Base-by-base conservation (phyloP, 2,797 vertebrate genomes). In the Botia kubotai region DNA sequence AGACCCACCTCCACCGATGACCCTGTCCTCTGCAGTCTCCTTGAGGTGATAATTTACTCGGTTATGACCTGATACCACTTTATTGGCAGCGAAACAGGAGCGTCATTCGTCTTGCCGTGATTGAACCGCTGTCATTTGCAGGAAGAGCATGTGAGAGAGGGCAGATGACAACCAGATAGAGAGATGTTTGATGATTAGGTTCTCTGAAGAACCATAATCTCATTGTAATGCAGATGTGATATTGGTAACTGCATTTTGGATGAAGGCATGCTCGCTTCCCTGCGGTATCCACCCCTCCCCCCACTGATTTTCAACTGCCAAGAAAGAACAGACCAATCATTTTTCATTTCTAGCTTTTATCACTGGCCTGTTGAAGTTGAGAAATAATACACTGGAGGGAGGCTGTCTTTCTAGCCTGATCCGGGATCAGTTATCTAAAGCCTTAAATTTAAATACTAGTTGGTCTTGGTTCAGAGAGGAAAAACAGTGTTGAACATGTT, bases 181-280 rank as follows among this genome's bases (percentile, higher is more conserved):
- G 29, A 69, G 53, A 72, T 80, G 69, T 77, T 82, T 84, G 84
- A 84, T 82, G 53, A 82, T 81, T 72, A 77, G 55, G 53, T 82
- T 73, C 39, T 14, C 19, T 58, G 68, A 75, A 83, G 74, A 74
- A 82, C 77, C 52, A 10, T 53, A 69, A 78, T 57, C 72, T 80
- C 75, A 85, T 83, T 86, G 86, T 87, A 80, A 87, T 86, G 84
- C 83, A 86, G 84, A 86, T 85, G 65, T 36, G 82, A 85, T 82
- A 81, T 57, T 19, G 65, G 72, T 60, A 81, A 72, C 72, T 12
- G 57, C 57, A 77, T 68, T 84, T 60, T 65, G 68, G 84, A 79
- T 78, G 76, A 83, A 79, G 77, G 77, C 73, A 6, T 33, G 12
- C 43, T 76, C 67, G 60, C 79, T 77, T 84, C 76, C 69, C 66